phyloP scores from a whole-genome alignment of 92 coral and sea anemone species.

The Parazoanthus atlanticus region DNA sequence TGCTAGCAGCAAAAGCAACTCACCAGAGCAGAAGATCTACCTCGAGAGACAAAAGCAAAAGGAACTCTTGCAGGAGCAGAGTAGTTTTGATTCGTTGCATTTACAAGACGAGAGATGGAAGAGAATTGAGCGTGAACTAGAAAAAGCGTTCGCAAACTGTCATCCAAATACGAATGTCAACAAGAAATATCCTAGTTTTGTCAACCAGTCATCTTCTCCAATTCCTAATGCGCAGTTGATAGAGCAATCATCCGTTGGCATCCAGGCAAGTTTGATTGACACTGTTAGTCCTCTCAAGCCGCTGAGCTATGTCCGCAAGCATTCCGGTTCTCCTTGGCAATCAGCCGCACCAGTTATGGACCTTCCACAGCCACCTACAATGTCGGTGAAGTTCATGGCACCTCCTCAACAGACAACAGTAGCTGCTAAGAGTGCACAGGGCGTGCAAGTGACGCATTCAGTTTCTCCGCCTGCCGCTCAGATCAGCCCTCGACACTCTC shows the following conservation, averaged over 20 bases:
- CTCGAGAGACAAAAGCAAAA: constrained; percentile 81
- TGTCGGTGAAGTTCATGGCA: neutral
- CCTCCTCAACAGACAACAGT: neutral
- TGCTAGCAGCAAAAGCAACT: constrained; percentile 37
- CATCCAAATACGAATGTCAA: constrained; percentile 42
- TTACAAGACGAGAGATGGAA: constrained; percentile 88
- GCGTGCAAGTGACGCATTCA: neutral
- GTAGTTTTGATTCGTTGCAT: constrained; percentile 50
- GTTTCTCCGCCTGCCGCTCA: neutral
- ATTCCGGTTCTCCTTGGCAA: constrained; percentile 53
- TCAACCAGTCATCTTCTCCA: constrained; percentile 67
- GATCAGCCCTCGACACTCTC: constrained; percentile 11
- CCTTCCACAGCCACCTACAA: neutral
- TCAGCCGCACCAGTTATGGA: neutral
- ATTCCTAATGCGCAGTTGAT: constrained; percentile 51
- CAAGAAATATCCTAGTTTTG: constrained; percentile 50
- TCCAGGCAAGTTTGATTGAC: constrained; percentile 84
- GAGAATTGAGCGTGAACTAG: constrained; percentile 78
- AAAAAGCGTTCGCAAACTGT: constrained; percentile 70
- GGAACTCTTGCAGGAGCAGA: constrained; percentile 78
- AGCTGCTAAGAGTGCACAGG: neutral
- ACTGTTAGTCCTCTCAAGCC: constrained; percentile 89
- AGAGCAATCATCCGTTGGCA: constrained; percentile 82
- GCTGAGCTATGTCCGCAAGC: constrained; percentile 64
- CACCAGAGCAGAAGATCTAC: constrained; percentile 85